A percentile compares a stretch with the other conserved stretches of the same genome.
phyloP scores from a whole-genome alignment of 2,113 vertebrate species.

The Neodontobutis hainanensis region DNA sequence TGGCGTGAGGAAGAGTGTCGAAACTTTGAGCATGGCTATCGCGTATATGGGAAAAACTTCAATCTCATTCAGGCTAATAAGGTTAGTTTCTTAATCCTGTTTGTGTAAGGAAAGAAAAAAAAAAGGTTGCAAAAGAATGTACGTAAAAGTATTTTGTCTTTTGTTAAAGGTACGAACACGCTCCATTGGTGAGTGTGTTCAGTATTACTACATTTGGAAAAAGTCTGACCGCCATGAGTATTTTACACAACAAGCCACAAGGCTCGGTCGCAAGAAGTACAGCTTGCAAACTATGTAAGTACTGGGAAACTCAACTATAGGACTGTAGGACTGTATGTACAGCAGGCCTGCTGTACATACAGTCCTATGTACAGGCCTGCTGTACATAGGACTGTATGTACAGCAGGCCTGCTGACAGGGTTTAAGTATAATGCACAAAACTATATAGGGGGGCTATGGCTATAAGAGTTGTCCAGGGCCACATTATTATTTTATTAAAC shows the following conservation, averaged over 20 bases:
- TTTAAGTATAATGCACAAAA: no score
- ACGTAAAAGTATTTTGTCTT: not conserved
- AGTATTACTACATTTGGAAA: constrained; percentile 98
- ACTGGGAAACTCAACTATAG: constrained; percentile 12
- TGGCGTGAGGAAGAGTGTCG: constrained; percentile 95
- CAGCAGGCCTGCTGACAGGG: no score
- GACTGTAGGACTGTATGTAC: not conserved
- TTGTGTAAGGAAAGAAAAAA: not conserved
- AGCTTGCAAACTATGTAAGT: constrained; percentile 88
- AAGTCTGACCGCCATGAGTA: constrained; percentile 92
- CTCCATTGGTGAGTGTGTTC: constrained; percentile 94
- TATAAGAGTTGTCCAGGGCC: no score
- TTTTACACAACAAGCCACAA: constrained; percentile 91
- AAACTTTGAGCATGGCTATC: constrained; percentile 93
- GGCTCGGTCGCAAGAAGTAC: constrained; percentile 88
- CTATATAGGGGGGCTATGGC: no score
- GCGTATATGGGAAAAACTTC: constrained; percentile 96
- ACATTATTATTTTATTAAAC: no score
- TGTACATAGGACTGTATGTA: no score
- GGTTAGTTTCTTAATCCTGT: constrained; percentile 71
- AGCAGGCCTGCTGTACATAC: no score
- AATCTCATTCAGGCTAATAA: constrained; percentile 97
- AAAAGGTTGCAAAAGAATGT: not conserved
- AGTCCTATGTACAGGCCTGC: no score
- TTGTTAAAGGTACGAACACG: constrained; percentile 88